Evolutionary conservation across 1,140 invertebrate genomes (phyloP), one percentile per base, ranked within the genome.

Genomic region (Hesperophylax magnus): DNA sequence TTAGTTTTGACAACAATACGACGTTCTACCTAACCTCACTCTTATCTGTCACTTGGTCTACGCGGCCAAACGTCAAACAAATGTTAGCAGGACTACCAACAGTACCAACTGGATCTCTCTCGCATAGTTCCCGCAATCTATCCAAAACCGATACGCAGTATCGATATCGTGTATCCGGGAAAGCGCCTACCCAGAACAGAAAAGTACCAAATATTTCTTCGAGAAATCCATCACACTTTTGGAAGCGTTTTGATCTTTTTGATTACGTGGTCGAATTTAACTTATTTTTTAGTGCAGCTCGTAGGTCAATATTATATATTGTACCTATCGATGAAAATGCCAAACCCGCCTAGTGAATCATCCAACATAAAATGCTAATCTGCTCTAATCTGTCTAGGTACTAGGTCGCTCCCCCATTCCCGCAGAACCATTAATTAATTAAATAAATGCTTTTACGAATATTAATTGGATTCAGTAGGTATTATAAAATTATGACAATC

Each of bases 21-120:
- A 47, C 39, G 31, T 2, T 22, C 15, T 11, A 72, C 54, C 24
- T 79, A 79, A 79, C 78, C 78, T 79, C 65, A 79, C 78, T 79
- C 39, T 39, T 47, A 79, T 74, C 78, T 79, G 78, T 79, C 78
- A 79, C 18, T 54, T 18, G 24, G 6, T 14, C 39, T 47, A 17
- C 27, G 22, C 39, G 67, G 39, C 27, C 78, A 47, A 47, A 31
- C 34, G 34, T 69, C 34, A 69, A 65, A 39, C 78, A 58, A 31
- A 39, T 27, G 54, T 15, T 27, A n/a, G 11, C 67, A 52, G 27
- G 20, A 11, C 39, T 52, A 72, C 78, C 78, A 47, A 79, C 63
- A 52, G 27, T 47, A 71, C 77, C 77, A 52, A 79, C 65, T 71
- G 34, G n/a, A 72, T 20, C 54, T 15, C 9, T 31, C 20, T 24